Conservation (phyloP, 2,797 vertebrate genomes). For the Sus cebifrons region DNA sequence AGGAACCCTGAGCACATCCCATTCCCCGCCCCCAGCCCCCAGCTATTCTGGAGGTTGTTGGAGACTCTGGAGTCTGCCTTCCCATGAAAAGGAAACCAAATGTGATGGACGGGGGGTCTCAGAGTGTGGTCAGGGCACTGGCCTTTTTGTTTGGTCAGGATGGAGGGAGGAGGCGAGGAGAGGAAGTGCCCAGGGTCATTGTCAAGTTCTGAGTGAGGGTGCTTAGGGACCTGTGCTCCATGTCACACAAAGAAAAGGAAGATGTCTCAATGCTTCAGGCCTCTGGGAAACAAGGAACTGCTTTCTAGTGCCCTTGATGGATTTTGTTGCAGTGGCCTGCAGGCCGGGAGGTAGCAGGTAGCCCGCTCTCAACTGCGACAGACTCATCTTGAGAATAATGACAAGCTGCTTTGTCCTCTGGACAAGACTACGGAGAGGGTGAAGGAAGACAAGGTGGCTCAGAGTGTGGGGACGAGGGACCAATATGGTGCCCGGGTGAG, state of each 20-base stretch:
- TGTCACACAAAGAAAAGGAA: background rate
- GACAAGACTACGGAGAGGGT: background rate
- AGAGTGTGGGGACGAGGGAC: background rate
- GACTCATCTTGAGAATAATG: background rate
- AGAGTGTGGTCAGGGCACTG: background rate
- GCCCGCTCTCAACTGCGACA: background rate
- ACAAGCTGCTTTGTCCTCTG: background rate
- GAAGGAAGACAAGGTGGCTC: background rate
- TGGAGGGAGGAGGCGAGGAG: background rate
- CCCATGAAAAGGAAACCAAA: background rate
- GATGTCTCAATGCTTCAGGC: background rate
- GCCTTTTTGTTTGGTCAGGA: background rate
- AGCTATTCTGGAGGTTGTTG: background rate
- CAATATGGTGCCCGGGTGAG: background rate
- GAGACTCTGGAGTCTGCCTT: background rate
- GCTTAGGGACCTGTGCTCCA: background rate
- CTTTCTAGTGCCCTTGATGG: background rate
- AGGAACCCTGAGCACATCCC: background rate
- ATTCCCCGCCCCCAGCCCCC: too few relatives aligned
- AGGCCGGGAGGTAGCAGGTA: background rate
- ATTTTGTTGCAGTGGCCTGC: background rate
- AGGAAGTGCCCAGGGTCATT: background rate
- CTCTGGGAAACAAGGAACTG: background rate
- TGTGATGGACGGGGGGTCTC: background rate
- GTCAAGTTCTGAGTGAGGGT: background rate